Conservation (phyloP, 2,113 vertebrate species). For the Myotis davidii region DNA sequence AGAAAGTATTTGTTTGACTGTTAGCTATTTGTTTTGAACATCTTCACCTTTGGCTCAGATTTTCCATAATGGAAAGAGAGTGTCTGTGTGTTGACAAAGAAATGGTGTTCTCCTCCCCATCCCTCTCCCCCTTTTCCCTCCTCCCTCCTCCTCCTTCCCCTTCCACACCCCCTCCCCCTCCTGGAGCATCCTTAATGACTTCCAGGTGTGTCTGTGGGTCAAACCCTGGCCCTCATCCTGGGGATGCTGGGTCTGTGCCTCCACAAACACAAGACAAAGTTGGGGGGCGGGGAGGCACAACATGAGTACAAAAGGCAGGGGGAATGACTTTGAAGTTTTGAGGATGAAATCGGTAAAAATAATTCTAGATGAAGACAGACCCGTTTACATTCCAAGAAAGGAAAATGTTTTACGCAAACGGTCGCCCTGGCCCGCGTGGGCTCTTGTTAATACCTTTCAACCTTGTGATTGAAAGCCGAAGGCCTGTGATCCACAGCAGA, state of each 20-base stretch:
- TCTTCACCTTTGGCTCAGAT: conserved; percentile 79
- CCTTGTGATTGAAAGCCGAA: conserved; percentile 73
- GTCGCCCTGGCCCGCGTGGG: conserved; percentile 69
- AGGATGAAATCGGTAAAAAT: conserved; percentile 81
- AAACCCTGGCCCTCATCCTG: conserved; percentile 74
- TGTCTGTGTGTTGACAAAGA: conserved; percentile 65
- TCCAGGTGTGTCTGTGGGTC: conserved; percentile 84
- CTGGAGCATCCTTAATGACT: conserved; percentile 77
- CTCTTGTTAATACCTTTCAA: conserved; percentile 75
- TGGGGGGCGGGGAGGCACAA: not conserved
- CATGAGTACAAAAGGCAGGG: not conserved
- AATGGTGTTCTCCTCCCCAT: not conserved
- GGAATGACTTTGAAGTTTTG: conserved; percentile 80
- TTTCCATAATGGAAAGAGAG: conserved; percentile 78
- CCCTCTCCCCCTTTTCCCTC: rapidly evolving
- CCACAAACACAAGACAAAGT: conserved; percentile 80
- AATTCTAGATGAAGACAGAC: conserved; percentile 75
- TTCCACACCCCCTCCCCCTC: not conserved
- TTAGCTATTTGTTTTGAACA: conserved; percentile 78
- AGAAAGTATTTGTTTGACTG: conserved; percentile 80
- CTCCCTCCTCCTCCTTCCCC: rapidly evolving
- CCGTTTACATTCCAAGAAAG: conserved; percentile 68
- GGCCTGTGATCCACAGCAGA: conserved; percentile 59
- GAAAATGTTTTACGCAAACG: conserved; percentile 66
- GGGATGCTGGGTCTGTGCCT: conserved; percentile 80